A percentile compares a stretch with the other conserved stretches of the same genome.
These are phyloP conservation scores for Anastrepha obliqua DNA, from an alignment of 1,140 invertebrate genomes.

Conservation along the genomic window DNA sequence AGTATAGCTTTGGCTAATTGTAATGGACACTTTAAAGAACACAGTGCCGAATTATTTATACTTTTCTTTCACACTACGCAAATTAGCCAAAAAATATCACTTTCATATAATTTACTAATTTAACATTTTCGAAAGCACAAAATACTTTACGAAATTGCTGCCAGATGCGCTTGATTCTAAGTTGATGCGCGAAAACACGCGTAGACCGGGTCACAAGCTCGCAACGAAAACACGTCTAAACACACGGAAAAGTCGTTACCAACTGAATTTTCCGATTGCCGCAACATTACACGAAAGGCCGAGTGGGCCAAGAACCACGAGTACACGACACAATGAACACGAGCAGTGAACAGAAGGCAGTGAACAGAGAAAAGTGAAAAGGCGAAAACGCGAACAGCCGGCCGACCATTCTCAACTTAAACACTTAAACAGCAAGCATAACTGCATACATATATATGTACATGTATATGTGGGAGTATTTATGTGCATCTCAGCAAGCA, in stretches of 20 bases:
- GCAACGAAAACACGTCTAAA: slow-evolving; percentile 64
- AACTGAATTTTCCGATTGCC: slow-evolving; percentile 62
- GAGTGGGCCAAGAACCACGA: not conserved
- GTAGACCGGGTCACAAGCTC: slow-evolving; percentile 14
- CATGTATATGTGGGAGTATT: not conserved
- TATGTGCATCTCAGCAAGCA: not conserved
- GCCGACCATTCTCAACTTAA: slow-evolving; percentile 24
- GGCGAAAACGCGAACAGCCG: slow-evolving; percentile 22
- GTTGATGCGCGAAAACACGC: slow-evolving; percentile 39
- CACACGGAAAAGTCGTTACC: slow-evolving; percentile 69
- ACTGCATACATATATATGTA: not conserved
- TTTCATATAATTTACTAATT: not conserved
- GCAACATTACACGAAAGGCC: slow-evolving; percentile 44
- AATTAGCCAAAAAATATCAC: not conserved
- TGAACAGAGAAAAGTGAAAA: slow-evolving; percentile 30
- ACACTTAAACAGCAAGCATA: not conserved
- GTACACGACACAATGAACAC: not conserved
- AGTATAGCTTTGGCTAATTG: no score
- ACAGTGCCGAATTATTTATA: no score
- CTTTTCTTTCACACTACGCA: no score
- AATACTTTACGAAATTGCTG: not conserved
- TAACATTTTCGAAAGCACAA: not conserved
- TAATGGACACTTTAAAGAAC: no score
- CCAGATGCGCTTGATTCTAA: slow-evolving; percentile 25
- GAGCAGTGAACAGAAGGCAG: not conserved